Base-by-base conservation (phyloP, 2,113 vertebrate species). In the Misgurnus mizolepis region DNA sequence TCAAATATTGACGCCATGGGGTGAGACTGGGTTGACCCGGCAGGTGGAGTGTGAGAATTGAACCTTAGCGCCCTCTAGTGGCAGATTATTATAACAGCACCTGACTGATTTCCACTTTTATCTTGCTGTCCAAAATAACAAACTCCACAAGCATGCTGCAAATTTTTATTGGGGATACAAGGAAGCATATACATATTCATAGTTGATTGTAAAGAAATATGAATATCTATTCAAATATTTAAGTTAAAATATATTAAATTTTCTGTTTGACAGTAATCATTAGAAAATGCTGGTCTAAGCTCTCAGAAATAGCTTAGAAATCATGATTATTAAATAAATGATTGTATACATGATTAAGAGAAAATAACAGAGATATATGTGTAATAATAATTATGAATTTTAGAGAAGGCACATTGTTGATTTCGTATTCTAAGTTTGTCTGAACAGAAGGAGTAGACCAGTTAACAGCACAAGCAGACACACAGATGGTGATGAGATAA, bases 391-490 rank as follows among this genome's bases (percentile, higher is more conserved):
- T 53, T 14, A 53, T 53, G 50, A 53, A 14, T 53, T 53, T 53
- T 15, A 17, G 50, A 53, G 12, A 15, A 8, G 55, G n/a, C 55
- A 58, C 55, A 58, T 56, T 34, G 27, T 34, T 34, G 27, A 34
- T 34, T 34, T 34, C 27, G 1, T 34, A 34, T 7, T 6, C 17
- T 58, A 58, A 7, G 6, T 18, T 58, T 18, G 7, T 18, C 55
- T 58, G 7, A 75, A 49, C 40, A 81, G 40, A 0, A 81, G 64
- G 22, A 79, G 66, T 47, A 85, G 43, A 40, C n/a, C 60, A 66
- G 66, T 47, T 58, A 71, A 53, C 5, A 85, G 34, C 10, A 79
- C 60, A 39, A 79, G n/a, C 55, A 82, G 12, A 61, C 45, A 62
- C 14, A 76, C 41, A 55, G 71, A 6, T 22, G 17, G 40, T 11